Evolutionary conservation across 2,797 vertebrate species (phyloP), one percentile per base, ranked within the genome.

Genomic region (Hoplostethus atlanticus): DNA sequence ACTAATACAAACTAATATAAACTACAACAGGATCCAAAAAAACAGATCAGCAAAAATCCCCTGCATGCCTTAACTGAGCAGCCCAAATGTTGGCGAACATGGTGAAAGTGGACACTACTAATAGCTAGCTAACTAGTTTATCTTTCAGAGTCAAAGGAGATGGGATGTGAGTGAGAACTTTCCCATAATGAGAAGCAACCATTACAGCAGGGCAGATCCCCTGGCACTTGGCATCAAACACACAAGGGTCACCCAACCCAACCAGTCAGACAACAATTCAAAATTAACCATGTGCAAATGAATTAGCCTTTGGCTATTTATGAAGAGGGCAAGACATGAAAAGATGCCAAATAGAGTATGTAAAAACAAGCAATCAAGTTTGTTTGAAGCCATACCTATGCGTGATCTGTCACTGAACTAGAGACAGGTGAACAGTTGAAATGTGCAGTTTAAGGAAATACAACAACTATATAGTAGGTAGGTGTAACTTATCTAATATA

Each of bases 151-250:
- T 6, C 8, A 52, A 1, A 30, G 51, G 36, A 36, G 36, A 36
- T 36, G 36, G 4, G 36, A 21, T 40, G 38, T 40, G 79, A 68
- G 64, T 69, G 47, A 15, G 38, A 68, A 64, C 58, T 75, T 76
- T 73, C 68, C 30, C 46, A 64, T 81, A 77, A 84, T 83, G 81
- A 83, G 72, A 77, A 63, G 31, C 71, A 80, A 72, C 12, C 59
- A 64, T 69, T 25, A 68, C 44, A 76, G 64, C 40, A 48, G 60
- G 46, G 8, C 69, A 57, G 25, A 11, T 31, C 42, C 61, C 64
- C 57, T 60, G 48, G 21, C 56, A 16, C 48, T 53, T 9, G 36
- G 72, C 79, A 86, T 87, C 78, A 84, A 85, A 88, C 54, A 58
- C 67, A 73, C 15, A 55, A 72, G 80, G 62, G 82, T 85, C 68